A percentile compares a stretch with the other conserved stretches of the same genome.
These are phyloP conservation scores for Marmota flaviventris DNA, from an alignment of 2,113 vertebrate species.

Conservation along the genomic window DNA sequence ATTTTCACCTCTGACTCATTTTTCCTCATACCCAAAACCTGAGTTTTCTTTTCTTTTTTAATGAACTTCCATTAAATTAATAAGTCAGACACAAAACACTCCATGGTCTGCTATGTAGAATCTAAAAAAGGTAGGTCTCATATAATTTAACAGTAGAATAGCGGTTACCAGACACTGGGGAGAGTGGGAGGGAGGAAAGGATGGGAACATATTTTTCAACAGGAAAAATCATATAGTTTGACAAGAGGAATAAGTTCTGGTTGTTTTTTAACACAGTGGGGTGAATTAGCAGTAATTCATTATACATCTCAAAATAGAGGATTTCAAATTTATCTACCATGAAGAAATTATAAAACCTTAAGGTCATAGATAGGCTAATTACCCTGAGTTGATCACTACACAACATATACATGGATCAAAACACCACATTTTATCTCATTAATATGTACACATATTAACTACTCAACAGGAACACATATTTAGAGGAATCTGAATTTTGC, in stretches of 20 bases:
- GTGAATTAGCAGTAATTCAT: not conserved
- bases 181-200: not conserved
- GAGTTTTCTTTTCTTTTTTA: conserved; percentile 56
- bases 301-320: not conserved
- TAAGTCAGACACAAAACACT: not conserved
- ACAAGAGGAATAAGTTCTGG: not conserved
- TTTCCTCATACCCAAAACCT: conserved; percentile 33
- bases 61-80: not conserved
- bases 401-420: not conserved
- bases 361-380: not conserved
- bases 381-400: not conserved
- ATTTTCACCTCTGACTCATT: conserved; percentile 69
- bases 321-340: not conserved
- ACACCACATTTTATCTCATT: not conserved
- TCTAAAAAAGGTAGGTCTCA: not conserved
- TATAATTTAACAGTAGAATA: not conserved
- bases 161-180: not conserved
- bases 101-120: not conserved
- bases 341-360: conserved; percentile 20
- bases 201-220: not conserved
- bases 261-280: not conserved
- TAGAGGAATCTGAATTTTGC: not conserved
- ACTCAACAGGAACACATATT: not conserved
- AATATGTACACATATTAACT: not conserved
- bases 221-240: not conserved